Base-by-base conservation (phyloP, 2,797 vertebrate species). In the Scolopax rusticola region DNA sequence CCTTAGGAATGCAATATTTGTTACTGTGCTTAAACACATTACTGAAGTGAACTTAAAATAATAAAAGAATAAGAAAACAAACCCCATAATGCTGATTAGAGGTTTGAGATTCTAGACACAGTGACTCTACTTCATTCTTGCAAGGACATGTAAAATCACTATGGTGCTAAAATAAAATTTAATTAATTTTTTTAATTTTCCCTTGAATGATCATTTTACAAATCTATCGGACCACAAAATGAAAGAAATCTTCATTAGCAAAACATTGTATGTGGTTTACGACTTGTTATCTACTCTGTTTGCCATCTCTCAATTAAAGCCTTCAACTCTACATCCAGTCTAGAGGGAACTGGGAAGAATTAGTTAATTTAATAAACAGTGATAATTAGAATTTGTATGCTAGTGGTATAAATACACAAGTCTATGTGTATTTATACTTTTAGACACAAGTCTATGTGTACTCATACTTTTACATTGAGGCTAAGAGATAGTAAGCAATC, bases 31-130 rank as follows among this genome's bases (percentile, higher is more conserved):
- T 91, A 41, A 56, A 73, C 14, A 33, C 8, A 57, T 28, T 7
- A 33, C 7, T 78, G 43, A 45, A 73, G 33, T 41, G 15, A 93
- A 63, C 11, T 30, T 41, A 33, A 86, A 90, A 70, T 43, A 73
- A 56, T 41, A 71, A 71, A 41, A 48, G 21, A 23, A 3, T 32
- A 79, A 38, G 32, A 60, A 68, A 87, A 32, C 17, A 91, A 83
- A 56, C 2, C 1, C 3, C 15, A 32, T 32, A 2, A 0, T 45
- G 7, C 20, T 57, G 32, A 57, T 48, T 28, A 70, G 27, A 53
- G 2, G 7, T 73, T 54, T 65, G 71, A 57, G 32, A 69, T 69
- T 80, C 45, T 57, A 68, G 89, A 45, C 24, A 25, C 2, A 15
- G 16, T 43, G 32, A 40, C 13, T 84, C 27, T 12, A 20, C 9